Base-by-base conservation (phyloP, 2,888 invertebrate genomes). In the Lepidochrysops patricia region DNA sequence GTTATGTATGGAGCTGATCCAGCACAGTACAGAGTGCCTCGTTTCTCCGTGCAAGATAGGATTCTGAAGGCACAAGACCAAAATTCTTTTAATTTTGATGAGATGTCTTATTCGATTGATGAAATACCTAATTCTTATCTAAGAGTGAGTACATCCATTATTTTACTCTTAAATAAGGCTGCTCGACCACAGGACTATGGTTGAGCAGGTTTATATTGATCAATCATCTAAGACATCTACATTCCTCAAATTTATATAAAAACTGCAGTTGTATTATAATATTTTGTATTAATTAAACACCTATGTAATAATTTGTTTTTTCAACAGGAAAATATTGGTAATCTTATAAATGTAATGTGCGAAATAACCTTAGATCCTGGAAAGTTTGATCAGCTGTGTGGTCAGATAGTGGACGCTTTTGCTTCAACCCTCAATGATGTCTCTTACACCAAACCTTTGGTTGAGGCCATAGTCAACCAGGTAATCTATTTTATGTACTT, bases 361-460 rank as follows among this genome's bases (percentile, higher is more conserved):
- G 93, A 93, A 75, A 90, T 95, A 72, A 95, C 94, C 70, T 91
- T 92, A 75, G 94, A 94, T 90, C 95, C 95, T 57, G 95, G 95
- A 68, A 93, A 93, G 75, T 95, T 94, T 74, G 93, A 94, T 76
- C 90, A 91, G 69, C 84, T 94, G 62, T 91, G 94, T 61, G 92
- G 93, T 54, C 91, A 92, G 60, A 90, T 95, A 71, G 91, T 94
- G 71, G 93, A 93, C 73, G 92, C 92, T 4, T 92, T 95, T 72
- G 91, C 90, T 61, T 91, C 91, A 60, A 92, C 92, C 77, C 89
- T 94, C 69, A 89, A 92, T 68, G 92, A 94, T 76, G 82, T 90
- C 61, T 89, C 83, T 71, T 91, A 92, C 66, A 89, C 93, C 60
- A 89, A 91, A 62, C 90, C 91, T 60, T 88, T 93, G 61, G 92